These are phyloP conservation scores for Chelonus insularis DNA, from an alignment of 1,140 invertebrate species.

Conservation along the genomic window DNA sequence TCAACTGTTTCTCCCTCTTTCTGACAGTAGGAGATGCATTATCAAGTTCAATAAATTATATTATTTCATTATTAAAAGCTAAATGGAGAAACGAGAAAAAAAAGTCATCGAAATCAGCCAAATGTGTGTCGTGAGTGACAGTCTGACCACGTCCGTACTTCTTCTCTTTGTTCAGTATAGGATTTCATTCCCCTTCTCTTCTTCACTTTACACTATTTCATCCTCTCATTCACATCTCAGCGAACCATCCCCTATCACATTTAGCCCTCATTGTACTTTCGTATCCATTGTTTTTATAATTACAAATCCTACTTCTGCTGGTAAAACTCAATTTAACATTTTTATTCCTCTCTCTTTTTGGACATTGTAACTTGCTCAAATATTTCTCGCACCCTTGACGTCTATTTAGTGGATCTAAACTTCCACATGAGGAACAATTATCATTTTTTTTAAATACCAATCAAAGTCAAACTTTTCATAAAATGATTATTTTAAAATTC, in stretches of 20 bases:
- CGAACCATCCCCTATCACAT: slow-evolving; percentile 56
- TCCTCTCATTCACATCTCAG: slow-evolving; percentile 41
- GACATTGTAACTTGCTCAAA: neutral
- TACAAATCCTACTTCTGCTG: slow-evolving; percentile 51
- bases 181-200: slow-evolving; percentile 57
- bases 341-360: slow-evolving; percentile 27
- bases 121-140: slow-evolving; percentile 48
- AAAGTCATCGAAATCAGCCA: slow-evolving; percentile 45
- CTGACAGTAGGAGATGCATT: no score
- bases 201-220: slow-evolving; percentile 28
- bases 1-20: slow-evolving; percentile 9
- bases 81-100: no score
- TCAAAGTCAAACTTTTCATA: neutral
- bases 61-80: no score
- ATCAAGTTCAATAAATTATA: no score
- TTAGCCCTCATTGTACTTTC: slow-evolving; percentile 58
- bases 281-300: slow-evolving; percentile 60
- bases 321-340: slow-evolving; percentile 56
- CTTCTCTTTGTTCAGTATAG: slow-evolving; percentile 52
- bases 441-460: neutral
- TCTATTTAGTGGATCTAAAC: neutral
- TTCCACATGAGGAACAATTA: neutral
- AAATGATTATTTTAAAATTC: neutral
- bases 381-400: neutral
- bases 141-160: slow-evolving; percentile 42